These are phyloP conservation scores for Belgica antarctica DNA, from an alignment of 2,888 invertebrate species.

Conservation along the genomic window DNA sequence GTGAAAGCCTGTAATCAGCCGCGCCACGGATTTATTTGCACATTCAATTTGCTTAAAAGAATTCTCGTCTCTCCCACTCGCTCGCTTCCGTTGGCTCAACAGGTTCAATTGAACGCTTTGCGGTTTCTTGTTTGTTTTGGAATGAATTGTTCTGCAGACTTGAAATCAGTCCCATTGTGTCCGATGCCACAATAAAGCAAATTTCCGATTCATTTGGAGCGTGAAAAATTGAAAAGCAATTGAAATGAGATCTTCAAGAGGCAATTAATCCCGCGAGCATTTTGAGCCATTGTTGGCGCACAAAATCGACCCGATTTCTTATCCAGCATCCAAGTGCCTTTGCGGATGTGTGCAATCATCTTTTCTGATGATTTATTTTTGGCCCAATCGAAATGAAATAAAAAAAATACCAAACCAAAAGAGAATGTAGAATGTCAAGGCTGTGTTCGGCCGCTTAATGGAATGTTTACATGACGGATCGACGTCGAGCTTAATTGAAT, in stretches of 20 bases:
- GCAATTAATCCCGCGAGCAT: background rate
- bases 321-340: background rate
- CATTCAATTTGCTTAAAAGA: no score
- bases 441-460: background rate
- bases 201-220: background rate
- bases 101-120: no score
- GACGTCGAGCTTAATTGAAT: background rate
- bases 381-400: background rate
- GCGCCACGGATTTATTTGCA: no score
- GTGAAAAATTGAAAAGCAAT: background rate
- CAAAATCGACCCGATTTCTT: background rate
- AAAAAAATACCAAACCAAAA: background rate
- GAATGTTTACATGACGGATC: background rate
- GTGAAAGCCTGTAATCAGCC: no score
- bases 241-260: background rate
- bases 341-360: background rate
- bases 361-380: background rate
- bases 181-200: no score
- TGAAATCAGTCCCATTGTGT: no score
- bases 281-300: background rate
- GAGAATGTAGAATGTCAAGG: constrained; percentile 22
- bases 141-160: no score
- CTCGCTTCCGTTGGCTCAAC: no score
- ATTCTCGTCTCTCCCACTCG: no score
- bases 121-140: no score